Evolutionary conservation across 2,888 invertebrate genomes (phyloP), one percentile per base, ranked within the genome.

Genomic region (Archips xylosteana): DNA sequence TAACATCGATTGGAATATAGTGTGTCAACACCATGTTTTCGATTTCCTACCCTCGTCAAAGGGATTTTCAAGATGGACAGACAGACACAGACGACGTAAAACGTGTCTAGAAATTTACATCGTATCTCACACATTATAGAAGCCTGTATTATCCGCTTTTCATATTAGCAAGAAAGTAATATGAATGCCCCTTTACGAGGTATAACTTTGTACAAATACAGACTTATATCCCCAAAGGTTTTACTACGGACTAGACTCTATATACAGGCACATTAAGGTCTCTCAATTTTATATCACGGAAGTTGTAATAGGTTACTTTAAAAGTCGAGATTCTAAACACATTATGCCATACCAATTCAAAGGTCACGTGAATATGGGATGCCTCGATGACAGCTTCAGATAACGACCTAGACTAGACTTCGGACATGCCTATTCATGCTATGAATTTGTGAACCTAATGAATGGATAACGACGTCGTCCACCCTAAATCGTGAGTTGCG

Each of bases 11-110:
- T 80, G 83, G 80, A 82, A 82, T 82, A 78, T 76, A 79, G 75
- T 79, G 76, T 78, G 79, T 78, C 80, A 75, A 78, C 75, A 83
- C 76, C 78, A 78, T 76, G 63, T 71, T 69, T 78, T 78, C 78
- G 78, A 82, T 83, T 81, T 80, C 77, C 74, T 76, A 89, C 90
- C 90, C 87, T 86, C 83, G 85, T 90, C 89, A 89, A 82, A 81
- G 77, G 84, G 85, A 82, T 84, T 84, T 82, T 78, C 78, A 76
- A 85, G 85, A 87, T 86, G 87, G 85, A 85, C 83, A 82, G 82
- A 83, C 83, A 83, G 82, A 87, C 85, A 87, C 15, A 73, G 57
- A 59, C 42, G 64, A 49, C 51, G 69, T 65, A 75, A 80, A 85
- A 82, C 82, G 83, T 80, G 79, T 76, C 34, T 65, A 36, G 75